Base-by-base conservation (phyloP, 2,797 vertebrate species). In the Atherinosoma microstoma region DNA sequence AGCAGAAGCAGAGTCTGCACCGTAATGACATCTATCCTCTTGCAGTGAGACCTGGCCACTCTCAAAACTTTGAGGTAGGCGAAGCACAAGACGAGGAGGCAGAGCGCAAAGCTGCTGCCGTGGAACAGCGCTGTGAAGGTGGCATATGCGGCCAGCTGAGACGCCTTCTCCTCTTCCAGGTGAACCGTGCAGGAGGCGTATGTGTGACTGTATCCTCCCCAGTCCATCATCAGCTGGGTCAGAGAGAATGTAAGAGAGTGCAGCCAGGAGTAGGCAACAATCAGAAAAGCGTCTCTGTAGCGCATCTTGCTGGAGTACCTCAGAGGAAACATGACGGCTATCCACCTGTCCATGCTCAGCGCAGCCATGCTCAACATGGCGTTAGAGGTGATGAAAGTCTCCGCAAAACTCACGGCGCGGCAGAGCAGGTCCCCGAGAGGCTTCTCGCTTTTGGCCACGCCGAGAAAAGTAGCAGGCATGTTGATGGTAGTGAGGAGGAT, bases 1-100 rank as follows among this genome's bases (percentile, higher is more conserved):
- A 96, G 88, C 87, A 96, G 91, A 40, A 96, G 91, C 68, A 95
- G 92, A 3, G 93, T 95, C 88, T 95, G 96, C 91, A 94, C 93
- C 3, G 96, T 95, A 49, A 96, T 94, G 2, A 96, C 86, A n/a
- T 96, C 93, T 71, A 95, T 94, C 89, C 92, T 84, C 86, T 92
- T 94, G 91, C 95, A 95, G 87, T 95, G 96, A 68, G 95, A 95
- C 20, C 94, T 88, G n/a, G 95, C 95, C 80, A 95, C 94, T 73
- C 87, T 91, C 67, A 95, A 67, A 76, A 95, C 95, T 84, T 94
- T 94, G 79, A 95, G 84, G 77, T 95, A 96, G 60, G 95, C 90
- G 81, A 96, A 90, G 88, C 94, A 93, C 73, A 95, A 85, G 45
- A 95, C 91, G 12, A 94, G 67, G 57, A 97, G 91, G 1, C 91